phyloP scores from a whole-genome alignment of 2,797 vertebrate genomes.

The Poecilia velifera region DNA sequence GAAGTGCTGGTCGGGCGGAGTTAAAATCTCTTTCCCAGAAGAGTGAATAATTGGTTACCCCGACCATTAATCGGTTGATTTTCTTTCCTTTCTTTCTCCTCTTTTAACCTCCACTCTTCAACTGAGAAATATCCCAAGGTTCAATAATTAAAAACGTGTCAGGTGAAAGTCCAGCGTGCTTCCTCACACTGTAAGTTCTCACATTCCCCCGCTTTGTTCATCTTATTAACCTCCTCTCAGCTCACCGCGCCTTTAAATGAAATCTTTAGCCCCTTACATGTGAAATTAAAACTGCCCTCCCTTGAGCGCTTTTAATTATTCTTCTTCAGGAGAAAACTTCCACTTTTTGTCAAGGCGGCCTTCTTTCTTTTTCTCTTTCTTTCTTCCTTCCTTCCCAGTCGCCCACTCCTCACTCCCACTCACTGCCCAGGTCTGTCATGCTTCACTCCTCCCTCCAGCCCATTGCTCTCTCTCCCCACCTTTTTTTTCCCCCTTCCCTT shows the following conservation, averaged over 20 bases:
- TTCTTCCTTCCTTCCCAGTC: slow-evolving; percentile 39
- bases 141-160: slow-evolving; percentile 89
- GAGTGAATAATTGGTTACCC: slow-evolving; percentile 79
- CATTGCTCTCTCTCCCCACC: slow-evolving; percentile 34
- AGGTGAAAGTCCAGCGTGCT: slow-evolving; percentile 86
- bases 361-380: slow-evolving; percentile 53
- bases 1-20: slow-evolving; percentile 53
- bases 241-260: slow-evolving; percentile 86
- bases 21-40: slow-evolving; percentile 69
- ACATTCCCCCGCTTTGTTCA: slow-evolving; percentile 86
- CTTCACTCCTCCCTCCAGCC: slow-evolving; percentile 78
- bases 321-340: slow-evolving; percentile 86
- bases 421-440: slow-evolving; percentile 84
- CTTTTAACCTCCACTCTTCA: slow-evolving; percentile 66
- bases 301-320: slow-evolving; percentile 89
- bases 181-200: slow-evolving; percentile 84
- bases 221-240: slow-evolving; percentile 88
- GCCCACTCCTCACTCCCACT: slow-evolving; percentile 70
- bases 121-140: slow-evolving; percentile 80
- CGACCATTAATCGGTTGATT: slow-evolving; percentile 85
- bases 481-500: slow-evolving; percentile 33
- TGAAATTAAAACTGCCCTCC: slow-evolving; percentile 90
- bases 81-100: slow-evolving; percentile 63
- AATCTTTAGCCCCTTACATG: slow-evolving; percentile 90
- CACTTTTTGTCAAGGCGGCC: slow-evolving; percentile 79